Base-by-base conservation (phyloP, 2,888 invertebrate species). In the Phytoseiulus persimilis region DNA sequence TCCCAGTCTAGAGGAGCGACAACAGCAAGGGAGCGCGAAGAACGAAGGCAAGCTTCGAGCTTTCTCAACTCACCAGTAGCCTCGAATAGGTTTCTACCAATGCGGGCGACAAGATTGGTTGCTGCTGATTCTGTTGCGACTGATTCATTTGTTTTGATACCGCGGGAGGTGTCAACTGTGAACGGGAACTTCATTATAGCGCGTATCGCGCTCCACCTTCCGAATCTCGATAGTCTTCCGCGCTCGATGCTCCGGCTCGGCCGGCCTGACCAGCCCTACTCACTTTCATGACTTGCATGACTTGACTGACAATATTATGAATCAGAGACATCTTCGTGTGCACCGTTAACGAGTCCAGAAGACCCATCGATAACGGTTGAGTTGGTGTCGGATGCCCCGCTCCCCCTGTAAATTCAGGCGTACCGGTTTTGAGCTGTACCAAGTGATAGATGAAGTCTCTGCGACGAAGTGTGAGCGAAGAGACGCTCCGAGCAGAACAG, bases 301-400 rank as follows among this genome's bases (percentile, higher is more conserved):
- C 96, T 92, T 97, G 96, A 0, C 96, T 95, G 89, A 92, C 90
- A 96, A 92, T 92, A 89, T 91, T 93, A 94, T 95, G 95, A 91
- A 97, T 96, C 28, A 97, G 93, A 92, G 93, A 95, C 98, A 98
- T 98, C 93, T 98, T 98, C 65, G 97, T 97, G 92, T 98, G 98
- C 46, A 98, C 95, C 0, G 98, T 98, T 90, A 98, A 93, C 32
- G 98, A 97, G 92, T 98, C 98, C 87, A 98, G 93, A 90, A 97
- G 95, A 90, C 96, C 96, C 95, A 98, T 97, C 0, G 97, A 96
- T 89, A 98, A 93, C 0, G 98, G 98, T 18, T 95, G 95, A 0
- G 96, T 93, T 94, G 0, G 93, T 93, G 32, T 92, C 92, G 65
- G 93, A 92, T 91, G 92, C 92, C 45, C 90, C 90, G 46, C 93